A percentile compares a stretch with the other conserved stretches of the same genome.
phyloP scores from a whole-genome alignment of 2,888 invertebrate species.

The Drosophila neoperkinsi region DNA sequence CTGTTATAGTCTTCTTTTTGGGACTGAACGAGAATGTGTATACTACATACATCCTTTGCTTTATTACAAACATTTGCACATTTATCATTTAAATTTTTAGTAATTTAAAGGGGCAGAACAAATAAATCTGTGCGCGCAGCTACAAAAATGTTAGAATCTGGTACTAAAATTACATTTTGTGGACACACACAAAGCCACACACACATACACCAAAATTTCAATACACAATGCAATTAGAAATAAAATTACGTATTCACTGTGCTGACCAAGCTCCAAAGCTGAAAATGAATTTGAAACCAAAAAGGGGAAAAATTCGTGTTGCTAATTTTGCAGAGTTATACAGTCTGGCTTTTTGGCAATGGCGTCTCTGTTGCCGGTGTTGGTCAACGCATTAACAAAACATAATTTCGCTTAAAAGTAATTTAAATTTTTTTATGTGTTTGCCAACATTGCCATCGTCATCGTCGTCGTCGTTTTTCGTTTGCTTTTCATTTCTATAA shows the following conservation, averaged over 20 bases:
- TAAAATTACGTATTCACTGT: conserved; percentile 50
- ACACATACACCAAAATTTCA: conserved; percentile 1
- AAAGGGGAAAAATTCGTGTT: conserved; percentile 39
- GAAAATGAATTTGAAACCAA: conserved; percentile 26
- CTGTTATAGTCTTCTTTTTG: background rate
- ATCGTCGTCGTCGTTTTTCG: conserved; percentile 33
- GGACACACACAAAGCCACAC: conserved; percentile 12
- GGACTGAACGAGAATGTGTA: background rate
- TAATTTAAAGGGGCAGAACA: background rate
- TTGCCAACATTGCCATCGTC: conserved; percentile 45
- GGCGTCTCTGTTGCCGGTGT: conserved; percentile 9
- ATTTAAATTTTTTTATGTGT: conserved; percentile 74
- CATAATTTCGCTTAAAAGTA: conserved; percentile 77
- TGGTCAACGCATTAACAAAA: conserved; percentile 71
- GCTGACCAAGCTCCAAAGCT: conserved; percentile 24
- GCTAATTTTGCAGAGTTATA: conserved; percentile 53
- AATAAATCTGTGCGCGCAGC: conserved; percentile 48
- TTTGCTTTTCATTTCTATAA: conserved; percentile 80
- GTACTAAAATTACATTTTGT: conserved; percentile 40
- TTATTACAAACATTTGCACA: background rate
- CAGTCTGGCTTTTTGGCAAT: conserved; percentile 27
- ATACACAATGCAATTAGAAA: conserved; percentile 46
- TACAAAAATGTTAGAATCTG: conserved; percentile 16
- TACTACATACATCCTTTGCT: background rate
- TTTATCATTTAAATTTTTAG: background rate